Conservation (phyloP, 2,113 vertebrate genomes). For the Mobula hypostoma region DNA sequence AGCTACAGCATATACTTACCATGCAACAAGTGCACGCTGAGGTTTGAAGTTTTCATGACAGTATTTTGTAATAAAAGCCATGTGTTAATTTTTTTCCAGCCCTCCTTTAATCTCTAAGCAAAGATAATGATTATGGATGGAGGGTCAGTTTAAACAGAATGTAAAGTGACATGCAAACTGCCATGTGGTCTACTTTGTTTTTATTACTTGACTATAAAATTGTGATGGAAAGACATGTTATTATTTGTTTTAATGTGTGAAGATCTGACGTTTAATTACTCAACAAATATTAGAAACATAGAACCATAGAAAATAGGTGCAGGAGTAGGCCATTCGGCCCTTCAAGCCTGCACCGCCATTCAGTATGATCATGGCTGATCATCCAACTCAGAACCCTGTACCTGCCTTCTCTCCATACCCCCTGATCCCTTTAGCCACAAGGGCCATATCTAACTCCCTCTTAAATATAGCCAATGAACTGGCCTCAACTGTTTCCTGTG, state of each 20-base stretch:
- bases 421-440: too few species aligned
- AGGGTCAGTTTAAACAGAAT: neutral
- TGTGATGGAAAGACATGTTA: neutral
- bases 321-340: too few species aligned
- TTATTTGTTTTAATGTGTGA: neutral
- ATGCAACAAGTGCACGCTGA: neutral
- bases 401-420: too few species aligned
- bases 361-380: too few species aligned
- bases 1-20: neutral
- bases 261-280: too few species aligned
- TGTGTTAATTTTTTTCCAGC: neutral
- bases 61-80: neutral
- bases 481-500: too few species aligned
- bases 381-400: too few species aligned
- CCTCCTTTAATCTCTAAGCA: neutral
- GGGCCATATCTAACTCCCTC: too few species aligned
- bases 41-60: neutral
- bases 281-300: too few species aligned
- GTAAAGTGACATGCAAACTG: neutral
- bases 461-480: too few species aligned
- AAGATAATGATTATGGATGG: neutral
- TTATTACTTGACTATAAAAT: neutral
- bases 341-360: too few species aligned
- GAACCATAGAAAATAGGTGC: too few species aligned
- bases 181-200: neutral